phyloP scores from a whole-genome alignment of 1,140 invertebrate species.

The Eufriesea mexicana region DNA sequence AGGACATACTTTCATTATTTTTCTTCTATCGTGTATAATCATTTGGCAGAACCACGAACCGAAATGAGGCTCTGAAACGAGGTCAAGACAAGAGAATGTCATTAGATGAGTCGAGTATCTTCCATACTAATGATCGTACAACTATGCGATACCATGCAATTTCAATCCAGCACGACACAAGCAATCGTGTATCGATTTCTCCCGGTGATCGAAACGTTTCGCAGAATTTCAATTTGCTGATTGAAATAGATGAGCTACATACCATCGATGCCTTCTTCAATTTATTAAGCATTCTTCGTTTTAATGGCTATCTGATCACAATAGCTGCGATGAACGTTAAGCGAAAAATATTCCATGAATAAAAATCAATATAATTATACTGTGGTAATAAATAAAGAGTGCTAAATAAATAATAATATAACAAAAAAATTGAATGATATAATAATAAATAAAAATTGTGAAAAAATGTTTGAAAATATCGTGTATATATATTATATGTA shows the following conservation, averaged over 20 bases:
- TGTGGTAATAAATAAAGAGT: too few species aligned
- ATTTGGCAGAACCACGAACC: too few species aligned
- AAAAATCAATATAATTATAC: too few species aligned
- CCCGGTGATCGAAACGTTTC: neutral
- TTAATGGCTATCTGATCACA: neutral
- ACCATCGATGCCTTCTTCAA: neutral
- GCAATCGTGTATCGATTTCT: neutral
- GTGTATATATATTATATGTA: too few species aligned
- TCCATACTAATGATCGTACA: slow-evolving; percentile 6
- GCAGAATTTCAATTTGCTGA: neutral
- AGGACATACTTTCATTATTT: neutral
- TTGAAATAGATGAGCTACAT: neutral
- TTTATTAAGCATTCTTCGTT: neutral
- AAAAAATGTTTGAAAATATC: too few species aligned
- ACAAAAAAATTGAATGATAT: too few species aligned
- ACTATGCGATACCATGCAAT: neutral
- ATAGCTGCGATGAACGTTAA: too few species aligned
- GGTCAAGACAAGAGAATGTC: slow-evolving; percentile 8
- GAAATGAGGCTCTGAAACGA: neutral
- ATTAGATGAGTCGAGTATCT: slow-evolving; percentile 5
- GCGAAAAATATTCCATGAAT: too few species aligned
- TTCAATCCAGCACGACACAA: neutral
- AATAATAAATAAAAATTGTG: too few species aligned
- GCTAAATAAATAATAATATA: too few species aligned
- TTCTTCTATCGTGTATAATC: neutral